phyloP scores from a whole-genome alignment of 2,797 vertebrate species.

The Peromyscus aztecus region DNA sequence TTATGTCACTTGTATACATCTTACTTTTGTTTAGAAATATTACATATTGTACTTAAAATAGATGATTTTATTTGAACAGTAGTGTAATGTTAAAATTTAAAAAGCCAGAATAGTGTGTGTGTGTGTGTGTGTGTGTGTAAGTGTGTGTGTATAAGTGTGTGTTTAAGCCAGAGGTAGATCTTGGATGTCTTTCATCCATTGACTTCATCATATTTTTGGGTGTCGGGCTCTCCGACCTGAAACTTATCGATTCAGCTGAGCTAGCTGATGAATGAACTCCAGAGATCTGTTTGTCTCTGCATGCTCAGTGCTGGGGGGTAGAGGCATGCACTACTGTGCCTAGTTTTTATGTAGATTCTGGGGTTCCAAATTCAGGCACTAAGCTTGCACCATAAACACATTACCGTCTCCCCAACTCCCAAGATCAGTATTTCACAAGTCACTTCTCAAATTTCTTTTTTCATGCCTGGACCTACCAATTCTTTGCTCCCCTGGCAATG shows the following conservation, averaged over 20 bases:
- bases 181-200: not conserved
- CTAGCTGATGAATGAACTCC: not conserved
- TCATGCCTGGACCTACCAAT: not conserved
- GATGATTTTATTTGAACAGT: conserved; percentile 51
- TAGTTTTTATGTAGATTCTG: not conserved
- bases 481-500: too few relatives aligned
- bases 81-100: conserved; percentile 28
- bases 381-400: not conserved
- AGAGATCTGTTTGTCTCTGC: not conserved
- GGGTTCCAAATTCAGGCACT: not conserved
- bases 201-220: not conserved
- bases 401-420: not conserved
- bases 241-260: not conserved
- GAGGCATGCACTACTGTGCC: not conserved
- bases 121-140: not conserved
- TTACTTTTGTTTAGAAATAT: conserved; percentile 65
- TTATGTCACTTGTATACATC: not conserved
- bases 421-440: not conserved
- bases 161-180: not conserved
- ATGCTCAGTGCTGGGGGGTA: too few relatives aligned
- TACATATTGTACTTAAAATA: conserved; percentile 21
- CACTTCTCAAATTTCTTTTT: not conserved
- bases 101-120: not conserved
- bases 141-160: not conserved
- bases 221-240: not conserved